These are phyloP conservation scores for Poicephalus meyeri DNA, from an alignment of 2,113 vertebrate species.

Conservation along the genomic window DNA sequence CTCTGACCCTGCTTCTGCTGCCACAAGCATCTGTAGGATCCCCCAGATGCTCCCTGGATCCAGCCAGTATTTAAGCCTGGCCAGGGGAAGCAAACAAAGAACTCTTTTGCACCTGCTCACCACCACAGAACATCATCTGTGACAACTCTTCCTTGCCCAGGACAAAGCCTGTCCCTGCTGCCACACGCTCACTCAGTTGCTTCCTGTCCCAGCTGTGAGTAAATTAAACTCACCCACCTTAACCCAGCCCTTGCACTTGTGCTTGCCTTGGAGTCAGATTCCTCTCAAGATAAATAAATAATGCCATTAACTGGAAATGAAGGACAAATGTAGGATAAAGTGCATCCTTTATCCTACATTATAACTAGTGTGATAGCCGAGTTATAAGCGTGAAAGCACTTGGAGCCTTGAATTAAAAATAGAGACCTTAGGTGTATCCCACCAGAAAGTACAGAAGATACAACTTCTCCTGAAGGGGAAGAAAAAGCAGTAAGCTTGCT, in stretches of 20 bases:
- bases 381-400: not conserved
- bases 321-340: not conserved
- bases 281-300: not conserved
- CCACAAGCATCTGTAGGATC: not conserved
- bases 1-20: not conserved
- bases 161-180: fast-evolving
- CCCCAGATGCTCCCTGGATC: not conserved
- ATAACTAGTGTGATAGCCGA: not conserved
- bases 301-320: not conserved
- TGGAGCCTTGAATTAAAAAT: not conserved
- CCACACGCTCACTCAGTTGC: fast-evolving
- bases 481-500: not conserved
- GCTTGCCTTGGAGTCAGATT: not conserved
- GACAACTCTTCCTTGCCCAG: not conserved
- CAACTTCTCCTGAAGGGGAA: not conserved
- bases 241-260: not conserved
- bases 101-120: not conserved
- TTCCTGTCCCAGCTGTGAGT: not conserved
- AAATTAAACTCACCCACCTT: not conserved
- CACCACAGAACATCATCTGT: fast-evolving
- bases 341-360: not conserved
- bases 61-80: fast-evolving
- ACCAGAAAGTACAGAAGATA: not conserved
- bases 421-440: not conserved
- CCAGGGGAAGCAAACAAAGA: fast-evolving